Conservation (phyloP, 2,113 vertebrate genomes). For the Ceyx margarethae region DNA sequence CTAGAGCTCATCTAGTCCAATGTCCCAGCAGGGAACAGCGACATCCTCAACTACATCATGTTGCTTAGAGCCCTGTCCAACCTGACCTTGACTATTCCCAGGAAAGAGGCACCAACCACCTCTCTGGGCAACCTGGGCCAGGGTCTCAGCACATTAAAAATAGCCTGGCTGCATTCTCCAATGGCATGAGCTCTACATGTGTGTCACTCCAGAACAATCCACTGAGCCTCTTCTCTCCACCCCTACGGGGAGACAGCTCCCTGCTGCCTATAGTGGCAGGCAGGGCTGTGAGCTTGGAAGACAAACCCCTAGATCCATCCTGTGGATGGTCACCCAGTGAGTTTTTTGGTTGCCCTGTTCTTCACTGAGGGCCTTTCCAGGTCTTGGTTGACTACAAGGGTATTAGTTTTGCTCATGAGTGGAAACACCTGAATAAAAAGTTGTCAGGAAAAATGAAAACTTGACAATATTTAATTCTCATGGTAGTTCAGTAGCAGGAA, state of each 20-base stretch:
- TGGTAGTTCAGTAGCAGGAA: not conserved
- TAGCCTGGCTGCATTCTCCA: slow-evolving; percentile 47
- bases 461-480: not conserved
- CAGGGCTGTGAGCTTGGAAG: not conserved
- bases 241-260: not conserved
- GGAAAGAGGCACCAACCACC: not conserved
- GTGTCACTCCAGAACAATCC: slow-evolving; percentile 44
- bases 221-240: slow-evolving; percentile 38
- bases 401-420: not conserved
- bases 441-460: not conserved
- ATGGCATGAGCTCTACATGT: not conserved
- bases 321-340: not conserved
- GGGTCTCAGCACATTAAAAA: slow-evolving; percentile 51
- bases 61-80: not conserved
- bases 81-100: not conserved
- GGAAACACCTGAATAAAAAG: not conserved
- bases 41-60: not conserved
- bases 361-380: not conserved
- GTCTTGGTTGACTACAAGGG: not conserved
- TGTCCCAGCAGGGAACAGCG: not conserved
- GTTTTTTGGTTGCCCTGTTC: not conserved
- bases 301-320: not conserved
- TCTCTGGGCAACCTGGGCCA: not conserved
- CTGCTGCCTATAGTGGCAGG: not conserved
- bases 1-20: not conserved